These are phyloP conservation scores for Mythimna vitellina DNA, from an alignment of 2,888 invertebrate species.

Conservation along the genomic window DNA sequence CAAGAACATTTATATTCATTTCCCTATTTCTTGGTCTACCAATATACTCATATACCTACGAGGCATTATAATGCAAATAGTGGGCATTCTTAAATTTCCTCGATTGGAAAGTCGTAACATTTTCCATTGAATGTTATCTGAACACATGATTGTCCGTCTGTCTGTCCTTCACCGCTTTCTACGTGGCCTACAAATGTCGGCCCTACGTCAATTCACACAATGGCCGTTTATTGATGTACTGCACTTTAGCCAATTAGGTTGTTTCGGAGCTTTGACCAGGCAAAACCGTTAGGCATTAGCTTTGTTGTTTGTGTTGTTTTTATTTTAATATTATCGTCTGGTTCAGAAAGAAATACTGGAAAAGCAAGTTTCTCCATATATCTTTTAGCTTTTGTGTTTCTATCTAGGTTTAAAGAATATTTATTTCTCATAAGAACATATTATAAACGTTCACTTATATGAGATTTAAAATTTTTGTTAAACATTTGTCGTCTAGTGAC, in stretches of 20 bases:
- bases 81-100: constrained; percentile 28
- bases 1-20: neutral
- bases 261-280: constrained; percentile 17
- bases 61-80: neutral
- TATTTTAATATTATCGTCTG: constrained; percentile 17
- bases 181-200: constrained; percentile 55
- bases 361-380: constrained; percentile 5
- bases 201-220: constrained; percentile 60
- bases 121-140: constrained; percentile 47
- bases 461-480: too few species aligned
- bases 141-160: constrained; percentile 37
- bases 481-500: too few species aligned
- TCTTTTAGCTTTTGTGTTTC: constrained; percentile 1
- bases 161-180: constrained; percentile 58
- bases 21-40: neutral
- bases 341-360: constrained; percentile 14
- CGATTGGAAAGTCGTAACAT: constrained; percentile 61
- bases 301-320: constrained; percentile 3
- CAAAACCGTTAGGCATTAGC: constrained; percentile 28
- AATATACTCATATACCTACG: neutral
- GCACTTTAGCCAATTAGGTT: constrained; percentile 41
- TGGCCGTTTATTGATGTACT: constrained; percentile 49
- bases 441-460: too few species aligned
- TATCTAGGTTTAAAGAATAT: too few species aligned
- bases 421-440: too few species aligned